Evolutionary conservation across 2,888 invertebrate genomes (phyloP), one percentile per base, ranked within the genome.

Genomic region (Eledone cirrhosa): DNA sequence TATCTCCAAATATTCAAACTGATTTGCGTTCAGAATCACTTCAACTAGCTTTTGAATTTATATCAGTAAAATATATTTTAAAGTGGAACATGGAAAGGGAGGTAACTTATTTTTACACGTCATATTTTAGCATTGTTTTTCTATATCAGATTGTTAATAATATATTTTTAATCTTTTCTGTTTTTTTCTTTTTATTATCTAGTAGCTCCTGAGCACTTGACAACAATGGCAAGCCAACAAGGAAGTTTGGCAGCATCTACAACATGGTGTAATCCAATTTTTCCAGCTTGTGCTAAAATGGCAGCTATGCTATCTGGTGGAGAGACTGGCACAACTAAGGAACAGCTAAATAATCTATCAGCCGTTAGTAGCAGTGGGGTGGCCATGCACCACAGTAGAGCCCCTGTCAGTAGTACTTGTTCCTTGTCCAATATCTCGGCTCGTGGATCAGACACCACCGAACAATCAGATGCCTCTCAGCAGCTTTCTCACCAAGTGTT

Each of bases 181-280:
- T 33, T 13, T 22, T 13, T 72, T 11, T 72, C 1, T 5, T 19
- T 75, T 76, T 76, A 19, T 47, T 47, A 47, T 76, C 19, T 48
- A 76, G 76, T 76, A 48, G 48, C 76, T 47, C 76, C 76, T 48
- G 76, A 76, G 48, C 76, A 76, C 76, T 76, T 76, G 76, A 76
- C 76, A 29, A 76, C 76, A 48, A 76, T 76, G 48, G 76, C 76
- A 41, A 76, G 76, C 47, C 76, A 76, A 16, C 76, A 76, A 48
- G 76, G 76, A 76, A 76, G 76, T 48, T 48, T 48, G 48, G 76
- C 76, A 76, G 76, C 76, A 47, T 47, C 29, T 48, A 76, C 76
- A 29, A 76, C 76, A 47, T 76, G 76, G 76, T 76, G 76, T 27
- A 76, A 76, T 29, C 76, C 76, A 24, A 47, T 76, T 47, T 47